Evolutionary conservation across 2,113 vertebrate species (phyloP).

Genomic region (Micronycteris hirsuta): DNA sequence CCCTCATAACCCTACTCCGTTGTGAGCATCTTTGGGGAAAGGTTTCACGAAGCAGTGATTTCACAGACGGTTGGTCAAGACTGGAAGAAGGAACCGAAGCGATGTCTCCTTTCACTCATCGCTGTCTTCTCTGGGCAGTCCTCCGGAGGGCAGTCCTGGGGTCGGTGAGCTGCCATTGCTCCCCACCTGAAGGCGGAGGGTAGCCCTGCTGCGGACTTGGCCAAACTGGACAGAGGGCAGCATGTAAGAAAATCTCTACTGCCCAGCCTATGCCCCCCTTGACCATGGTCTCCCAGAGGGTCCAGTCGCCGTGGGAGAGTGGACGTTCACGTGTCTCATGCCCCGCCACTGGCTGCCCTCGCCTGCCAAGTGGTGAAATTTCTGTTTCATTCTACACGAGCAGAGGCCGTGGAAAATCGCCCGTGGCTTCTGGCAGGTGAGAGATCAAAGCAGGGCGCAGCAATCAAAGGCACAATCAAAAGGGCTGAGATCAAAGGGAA

Average conservation of each 20-base stretch:
- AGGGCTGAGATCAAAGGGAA: conserved; percentile 33
- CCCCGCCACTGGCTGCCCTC: not conserved
- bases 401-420: not conserved
- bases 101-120: not conserved
- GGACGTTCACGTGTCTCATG: not conserved
- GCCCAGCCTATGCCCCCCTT: fast-evolving
- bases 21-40: not conserved
- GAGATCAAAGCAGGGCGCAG: conserved; percentile 19
- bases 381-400: not conserved
- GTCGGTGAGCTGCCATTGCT: not conserved
- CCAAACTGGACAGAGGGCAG: not conserved
- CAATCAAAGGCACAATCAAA: not conserved
- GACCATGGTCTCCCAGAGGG: not conserved
- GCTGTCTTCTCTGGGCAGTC: not conserved
- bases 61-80: not conserved
- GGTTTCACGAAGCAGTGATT: not conserved
- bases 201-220: not conserved
- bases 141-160: not conserved
- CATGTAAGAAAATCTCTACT: not conserved
- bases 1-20: not conserved
- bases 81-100: not conserved
- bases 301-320: not conserved
- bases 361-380: not conserved
- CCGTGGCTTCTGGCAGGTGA: not conserved
- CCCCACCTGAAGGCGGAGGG: not conserved